Conservation (phyloP, 2,888 invertebrate species). For the Drosophila seclusa region DNA sequence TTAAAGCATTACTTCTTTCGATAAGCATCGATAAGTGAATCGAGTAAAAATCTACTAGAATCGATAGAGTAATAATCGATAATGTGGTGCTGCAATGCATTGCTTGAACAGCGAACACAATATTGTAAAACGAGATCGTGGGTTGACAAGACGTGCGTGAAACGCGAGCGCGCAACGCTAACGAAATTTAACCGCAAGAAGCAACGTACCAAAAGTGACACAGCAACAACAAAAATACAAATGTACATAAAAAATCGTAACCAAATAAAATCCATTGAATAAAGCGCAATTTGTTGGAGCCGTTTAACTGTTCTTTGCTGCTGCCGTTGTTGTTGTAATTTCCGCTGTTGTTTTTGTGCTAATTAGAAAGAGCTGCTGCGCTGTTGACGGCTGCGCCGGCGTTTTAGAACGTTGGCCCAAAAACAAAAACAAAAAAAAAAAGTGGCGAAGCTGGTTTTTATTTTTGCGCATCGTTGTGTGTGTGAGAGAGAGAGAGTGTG, state of each 20-base stretch:
- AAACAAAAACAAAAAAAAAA: conserved; percentile 51
- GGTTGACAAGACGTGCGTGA: conserved; percentile 68
- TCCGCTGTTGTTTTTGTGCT: conserved; percentile 50
- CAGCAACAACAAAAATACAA: conserved; percentile 44
- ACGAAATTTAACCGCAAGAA: conserved; percentile 47
- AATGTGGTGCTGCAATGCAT: conserved; percentile 5
- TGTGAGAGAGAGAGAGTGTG: conserved; percentile 23
- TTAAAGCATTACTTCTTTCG: not conserved
- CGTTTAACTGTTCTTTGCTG: conserved; percentile 42
- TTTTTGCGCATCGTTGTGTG: conserved; percentile 54
- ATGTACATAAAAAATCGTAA: conserved; percentile 28
- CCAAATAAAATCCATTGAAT: conserved; percentile 30
- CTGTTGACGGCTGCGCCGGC: conserved; percentile 58
- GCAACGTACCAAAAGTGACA: conserved; percentile 55
- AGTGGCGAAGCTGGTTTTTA: conserved; percentile 62
- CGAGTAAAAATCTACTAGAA: not conserved
- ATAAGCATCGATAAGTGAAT: conserved; percentile 6
- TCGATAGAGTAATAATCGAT: conserved; percentile 11
- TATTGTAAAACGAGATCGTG: conserved; percentile 57
- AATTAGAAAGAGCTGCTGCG: conserved; percentile 53
- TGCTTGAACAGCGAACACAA: conserved; percentile 28
- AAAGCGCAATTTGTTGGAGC: conserved; percentile 31
- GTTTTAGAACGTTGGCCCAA: conserved; percentile 64
- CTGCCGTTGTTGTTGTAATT: conserved; percentile 31
- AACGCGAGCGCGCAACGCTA: conserved; percentile 56